Conservation (phyloP, 2,113 vertebrate species). For the Cnemophilus loriae region DNA sequence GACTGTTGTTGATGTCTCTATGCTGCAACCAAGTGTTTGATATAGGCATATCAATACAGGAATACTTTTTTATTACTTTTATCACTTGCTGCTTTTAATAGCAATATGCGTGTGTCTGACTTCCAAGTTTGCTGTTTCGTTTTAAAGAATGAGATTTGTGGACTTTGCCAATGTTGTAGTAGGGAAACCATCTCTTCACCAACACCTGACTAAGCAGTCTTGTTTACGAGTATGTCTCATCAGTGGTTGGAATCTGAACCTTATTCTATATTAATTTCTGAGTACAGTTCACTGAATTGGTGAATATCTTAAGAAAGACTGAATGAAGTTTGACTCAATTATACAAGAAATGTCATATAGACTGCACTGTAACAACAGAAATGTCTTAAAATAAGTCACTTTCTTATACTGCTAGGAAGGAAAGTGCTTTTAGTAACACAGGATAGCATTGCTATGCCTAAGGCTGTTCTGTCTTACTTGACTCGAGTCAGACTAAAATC, state of each 20-base stretch:
- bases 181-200: neutral
- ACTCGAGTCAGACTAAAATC: neutral
- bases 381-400: neutral
- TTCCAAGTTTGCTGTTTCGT: neutral
- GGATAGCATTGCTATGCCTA: neutral
- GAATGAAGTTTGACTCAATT: neutral
- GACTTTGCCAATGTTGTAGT: neutral
- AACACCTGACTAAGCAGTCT: neutral
- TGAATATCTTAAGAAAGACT: neutral
- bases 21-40: neutral
- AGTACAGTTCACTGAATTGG: neutral
- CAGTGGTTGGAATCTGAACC: neutral
- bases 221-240: accelerated
- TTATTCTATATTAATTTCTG: neutral
- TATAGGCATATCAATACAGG: neutral
- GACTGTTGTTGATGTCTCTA: neutral
- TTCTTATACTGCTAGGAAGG: neutral
- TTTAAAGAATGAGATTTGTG: neutral
- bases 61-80: neutral
- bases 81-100: neutral
- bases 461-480: slow-evolving; percentile 16
- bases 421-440: neutral
- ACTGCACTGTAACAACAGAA: neutral
- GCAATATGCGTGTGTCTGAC: neutral
- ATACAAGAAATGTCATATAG: neutral